A percentile compares a stretch with the other conserved stretches of the same genome.
phyloP scores from a whole-genome alignment of 2,113 vertebrate genomes.

The Brachypodius melanocephalos region DNA sequence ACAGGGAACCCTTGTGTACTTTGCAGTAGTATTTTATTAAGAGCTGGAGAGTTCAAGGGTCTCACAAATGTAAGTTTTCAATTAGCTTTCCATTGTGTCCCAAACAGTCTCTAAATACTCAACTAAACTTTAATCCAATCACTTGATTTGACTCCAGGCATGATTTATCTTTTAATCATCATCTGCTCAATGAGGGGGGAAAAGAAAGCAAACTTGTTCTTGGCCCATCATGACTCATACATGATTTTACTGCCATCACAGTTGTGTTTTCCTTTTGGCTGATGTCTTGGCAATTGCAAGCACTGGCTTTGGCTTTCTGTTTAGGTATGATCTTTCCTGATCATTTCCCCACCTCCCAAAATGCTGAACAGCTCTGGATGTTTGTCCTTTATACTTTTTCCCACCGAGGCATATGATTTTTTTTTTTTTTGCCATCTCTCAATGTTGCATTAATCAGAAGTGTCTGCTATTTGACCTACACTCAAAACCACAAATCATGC shows the following conservation, averaged over 20 bases:
- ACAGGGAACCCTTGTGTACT: background rate
- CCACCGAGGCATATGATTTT: background rate
- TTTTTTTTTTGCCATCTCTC: background rate
- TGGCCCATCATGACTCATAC: slow-evolving; percentile 28
- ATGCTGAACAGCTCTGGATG: background rate
- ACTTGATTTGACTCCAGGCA: slow-evolving; percentile 48
- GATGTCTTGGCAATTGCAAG: background rate
- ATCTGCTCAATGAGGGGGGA: slow-evolving; percentile 1
- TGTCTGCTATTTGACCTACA: background rate
- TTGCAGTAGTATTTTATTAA: slow-evolving; percentile 13
- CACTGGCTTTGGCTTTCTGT: background rate
- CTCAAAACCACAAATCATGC: background rate
- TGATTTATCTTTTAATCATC: slow-evolving; percentile 60
- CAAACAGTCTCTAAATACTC: slow-evolving; percentile 38
- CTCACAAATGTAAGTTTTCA: slow-evolving; percentile 52
- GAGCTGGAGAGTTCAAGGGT: slow-evolving; percentile 17
- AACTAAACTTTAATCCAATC: slow-evolving; percentile 50
- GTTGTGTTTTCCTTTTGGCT: slow-evolving; percentile 14
- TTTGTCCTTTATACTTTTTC: slow-evolving; percentile 29
- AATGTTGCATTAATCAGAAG: background rate
- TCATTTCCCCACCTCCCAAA: slow-evolving; percentile 3
- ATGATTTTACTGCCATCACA: background rate
- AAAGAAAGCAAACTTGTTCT: slow-evolving; percentile 48
- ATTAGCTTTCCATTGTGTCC: slow-evolving; percentile 35
- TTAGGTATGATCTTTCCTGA: slow-evolving; percentile 11